Evolutionary conservation across 1,140 invertebrate genomes (phyloP), one percentile per base, ranked within the genome.

Genomic region (Brachionus angularis): DNA sequence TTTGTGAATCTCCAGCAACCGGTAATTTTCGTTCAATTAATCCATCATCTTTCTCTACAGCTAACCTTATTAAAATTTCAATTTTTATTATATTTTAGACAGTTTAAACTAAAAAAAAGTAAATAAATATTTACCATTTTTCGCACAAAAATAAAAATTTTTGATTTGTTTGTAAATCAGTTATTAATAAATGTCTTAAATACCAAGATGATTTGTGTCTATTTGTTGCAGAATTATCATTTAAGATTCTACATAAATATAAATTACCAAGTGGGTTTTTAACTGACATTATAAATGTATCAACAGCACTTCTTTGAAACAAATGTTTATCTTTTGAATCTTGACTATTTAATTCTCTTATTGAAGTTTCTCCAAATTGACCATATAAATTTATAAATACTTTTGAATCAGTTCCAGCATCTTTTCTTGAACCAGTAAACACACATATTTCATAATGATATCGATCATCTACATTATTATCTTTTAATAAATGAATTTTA

Each of bases 371-470:
- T 2, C 12, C 71, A 18, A 12, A 33, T n/a, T 58, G 21, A 23
- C 67, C 72, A 23, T 25, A 34, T 29, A 73, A 36, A n/a, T 58
- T 27, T 42, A 73, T 29, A 42, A 16, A 33, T 3, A 73, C 70
- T 16, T 72, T 72, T 25, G 72, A 73, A 2, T 72, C 23, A 3
- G 72, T 73, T 7, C 76, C 75, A 29, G 84, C 83, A 71, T 81
- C 79, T 62, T 76, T 78, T 31, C 80, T 75, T 75, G 81, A 79
- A 23, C 85, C 85, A 4, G 85, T 86, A 16, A 77, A 77, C 1
- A 85, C 83, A 3, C 82, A 75, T 44, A 86, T 78, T 73, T 85
- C 82, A 75, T 85, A 86, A 16, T 84, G 78, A 72, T 86, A 86
- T 69, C 81, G 81, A 73, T 85, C 83, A 29, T 75, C 72, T 1